Evolutionary conservation across 1,140 invertebrate genomes (phyloP), one percentile per base, ranked within the genome.

Genomic region (Drosophila suzukii): DNA sequence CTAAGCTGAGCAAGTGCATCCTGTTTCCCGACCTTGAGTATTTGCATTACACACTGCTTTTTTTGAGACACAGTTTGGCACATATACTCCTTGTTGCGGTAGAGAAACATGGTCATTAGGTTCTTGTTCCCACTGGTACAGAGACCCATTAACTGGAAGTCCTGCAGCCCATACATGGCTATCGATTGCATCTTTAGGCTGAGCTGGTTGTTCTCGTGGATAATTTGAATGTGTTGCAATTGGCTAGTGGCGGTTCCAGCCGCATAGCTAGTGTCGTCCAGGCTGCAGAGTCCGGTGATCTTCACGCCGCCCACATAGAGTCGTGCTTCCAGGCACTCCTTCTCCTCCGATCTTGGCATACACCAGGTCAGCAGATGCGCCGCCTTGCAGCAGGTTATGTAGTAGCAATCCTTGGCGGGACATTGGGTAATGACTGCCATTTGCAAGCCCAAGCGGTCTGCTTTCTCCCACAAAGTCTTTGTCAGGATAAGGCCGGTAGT

Each of bases 241-340:
- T 60, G 15, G 0, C 53, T 65, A 4, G 38, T 47, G 1, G 61
- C 49, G 7, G 73, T 89, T 24, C 62, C 67, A 47, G 88, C 13
- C 0, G 43, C 58, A 34, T 54, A 88, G 7, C 27, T 65, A 12
- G 4, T 43, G 20, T 39, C 38, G 4, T 10, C 49, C 3, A 80
- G 7, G 1, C 5, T 17, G 24, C 59, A 51, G 13, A 88, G 27
- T 0, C 78, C 81, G 0, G 89, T 75, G 24, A 91, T 90, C 58
- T 91, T 91, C 4, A 86, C 75, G 20, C 89, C 89, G 0, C 84
- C 81, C 5, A 71, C 65, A 15, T 81, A 67, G 5, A 86, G 38
- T 0, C 73, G 72, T 12, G 71, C 59, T 30, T 86, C 50, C 17
- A 72, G 24, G 57, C 67, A 89, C 0, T 46, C 32, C 0, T 12